These are phyloP conservation scores for Protophormia terraenovae DNA, from an alignment of 2,888 invertebrate genomes.

Conservation along the genomic window DNA sequence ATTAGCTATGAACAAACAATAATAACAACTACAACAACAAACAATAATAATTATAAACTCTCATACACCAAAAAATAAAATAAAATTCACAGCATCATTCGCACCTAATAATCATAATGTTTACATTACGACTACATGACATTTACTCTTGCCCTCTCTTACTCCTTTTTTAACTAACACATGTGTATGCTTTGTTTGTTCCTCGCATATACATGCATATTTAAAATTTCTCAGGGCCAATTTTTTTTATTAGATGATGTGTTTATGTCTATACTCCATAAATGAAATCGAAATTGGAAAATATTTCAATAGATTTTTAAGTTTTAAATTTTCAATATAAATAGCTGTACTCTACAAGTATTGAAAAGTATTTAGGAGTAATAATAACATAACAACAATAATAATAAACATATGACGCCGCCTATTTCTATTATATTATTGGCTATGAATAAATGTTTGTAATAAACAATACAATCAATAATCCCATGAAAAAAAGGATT, in stretches of 20 bases:
- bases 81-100: slow-evolving; percentile 63
- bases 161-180: slow-evolving; percentile 13
- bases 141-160: not conserved
- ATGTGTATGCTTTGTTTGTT: no score
- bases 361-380: not conserved
- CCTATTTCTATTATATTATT: not conserved
- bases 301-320: not conserved
- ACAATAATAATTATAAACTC: not conserved
- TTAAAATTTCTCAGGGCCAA: slow-evolving; percentile 24
- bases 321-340: not conserved
- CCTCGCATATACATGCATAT: not conserved
- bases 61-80: not conserved
- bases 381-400: not conserved
- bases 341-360: not conserved
- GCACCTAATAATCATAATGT: slow-evolving; percentile 67
- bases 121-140: slow-evolving; percentile 55
- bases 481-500: not conserved
- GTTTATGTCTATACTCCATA: slow-evolving; percentile 25
- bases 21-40: slow-evolving; percentile 20
- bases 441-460: not conserved
- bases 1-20: slow-evolving; percentile 52
- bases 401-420: not conserved
- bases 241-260: slow-evolving; percentile 35
- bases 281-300: not conserved
- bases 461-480: not conserved